Percentiles rank a stretch among this genome's conserved stretches.
Conservation (phyloP, 2,113 vertebrate genomes). For the Corydoras sp. region DNA sequence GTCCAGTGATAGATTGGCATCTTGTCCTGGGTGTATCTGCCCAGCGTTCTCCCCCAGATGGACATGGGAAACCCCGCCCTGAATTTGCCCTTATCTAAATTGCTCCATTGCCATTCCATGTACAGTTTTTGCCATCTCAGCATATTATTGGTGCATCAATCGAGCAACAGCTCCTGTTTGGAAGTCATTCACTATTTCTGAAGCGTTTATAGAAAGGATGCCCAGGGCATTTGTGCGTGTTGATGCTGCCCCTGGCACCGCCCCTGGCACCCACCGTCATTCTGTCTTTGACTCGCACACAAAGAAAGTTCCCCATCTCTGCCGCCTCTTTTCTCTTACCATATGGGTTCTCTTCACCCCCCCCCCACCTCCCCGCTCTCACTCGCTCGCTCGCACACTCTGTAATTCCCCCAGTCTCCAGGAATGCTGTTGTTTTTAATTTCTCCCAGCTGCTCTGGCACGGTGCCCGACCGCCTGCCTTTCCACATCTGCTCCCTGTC, state of each 20-base stretch:
- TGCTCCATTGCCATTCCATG: no score
- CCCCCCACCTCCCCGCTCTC: constrained; percentile 14
- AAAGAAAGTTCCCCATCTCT: constrained; percentile 48
- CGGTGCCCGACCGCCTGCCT: constrained; percentile 74
- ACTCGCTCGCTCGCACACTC: constrained; percentile 48
- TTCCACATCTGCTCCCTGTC: constrained; percentile 86
- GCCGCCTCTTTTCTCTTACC: constrained; percentile 23
- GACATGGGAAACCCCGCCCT: no score
- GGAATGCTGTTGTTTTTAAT: constrained; percentile 78
- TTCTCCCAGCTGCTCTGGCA: constrained; percentile 80
- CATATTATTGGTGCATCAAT: no score
- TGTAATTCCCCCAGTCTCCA: constrained; percentile 71
- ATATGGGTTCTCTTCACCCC: constrained; percentile 31
- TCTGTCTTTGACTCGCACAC: constrained; percentile 56
- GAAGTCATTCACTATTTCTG: no score
- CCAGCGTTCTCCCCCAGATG: no score
- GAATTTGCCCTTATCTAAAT: no score
- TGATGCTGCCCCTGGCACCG: neutral
- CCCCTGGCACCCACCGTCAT: constrained; percentile 43
- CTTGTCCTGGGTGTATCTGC: no score
- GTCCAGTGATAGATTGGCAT: no score
- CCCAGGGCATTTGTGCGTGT: constrained; percentile 3
- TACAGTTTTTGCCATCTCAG: no score
- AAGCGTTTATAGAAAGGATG: neutral
- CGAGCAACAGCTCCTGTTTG: no score